Percentiles rank a stretch among this genome's conserved stretches.
Evolutionary conservation across 2,797 vertebrate genomes (phyloP).

Genomic region (Pseudochirops corinnae): DNA sequence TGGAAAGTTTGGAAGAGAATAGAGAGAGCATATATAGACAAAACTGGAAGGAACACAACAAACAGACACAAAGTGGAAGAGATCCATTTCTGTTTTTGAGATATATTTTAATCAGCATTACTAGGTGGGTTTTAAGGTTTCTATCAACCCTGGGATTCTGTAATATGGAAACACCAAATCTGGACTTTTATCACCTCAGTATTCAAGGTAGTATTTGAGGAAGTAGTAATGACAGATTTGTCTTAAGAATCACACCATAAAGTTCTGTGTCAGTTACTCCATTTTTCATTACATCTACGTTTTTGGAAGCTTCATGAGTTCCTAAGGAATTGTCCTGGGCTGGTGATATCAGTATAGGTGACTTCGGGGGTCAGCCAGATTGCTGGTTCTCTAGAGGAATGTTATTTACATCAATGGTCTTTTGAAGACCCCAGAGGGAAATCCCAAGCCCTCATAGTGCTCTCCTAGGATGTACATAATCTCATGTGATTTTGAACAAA

Average conservation of each 20-base stretch:
- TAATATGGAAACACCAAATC: not conserved
- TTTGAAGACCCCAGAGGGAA: not conserved
- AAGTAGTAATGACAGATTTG: not conserved
- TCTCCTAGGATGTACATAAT: not conserved
- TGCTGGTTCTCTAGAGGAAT: slow-evolving; percentile 7
- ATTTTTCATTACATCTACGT: not conserved
- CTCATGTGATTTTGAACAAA: not conserved
- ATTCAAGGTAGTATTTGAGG: not conserved
- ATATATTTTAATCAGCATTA: not conserved
- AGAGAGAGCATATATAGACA: not conserved
- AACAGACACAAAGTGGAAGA: not conserved
- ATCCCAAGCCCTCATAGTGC: not conserved
- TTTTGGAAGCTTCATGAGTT: not conserved
- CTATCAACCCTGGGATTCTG: not conserved
- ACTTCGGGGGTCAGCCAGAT: not conserved
- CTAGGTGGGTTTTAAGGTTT: not conserved
- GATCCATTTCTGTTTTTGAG: not conserved
- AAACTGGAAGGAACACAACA: not conserved
- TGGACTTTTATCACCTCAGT: not conserved
- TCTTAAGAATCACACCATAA: not conserved
- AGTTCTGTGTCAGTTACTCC: not conserved
- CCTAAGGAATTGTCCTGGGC: not conserved
- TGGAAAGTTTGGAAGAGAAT: not conserved
- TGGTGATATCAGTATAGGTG: not conserved
- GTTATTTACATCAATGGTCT: not conserved